These are phyloP conservation scores for Malaclemys terrapin DNA, from an alignment of 2,113 vertebrate species.

Conservation along the genomic window DNA sequence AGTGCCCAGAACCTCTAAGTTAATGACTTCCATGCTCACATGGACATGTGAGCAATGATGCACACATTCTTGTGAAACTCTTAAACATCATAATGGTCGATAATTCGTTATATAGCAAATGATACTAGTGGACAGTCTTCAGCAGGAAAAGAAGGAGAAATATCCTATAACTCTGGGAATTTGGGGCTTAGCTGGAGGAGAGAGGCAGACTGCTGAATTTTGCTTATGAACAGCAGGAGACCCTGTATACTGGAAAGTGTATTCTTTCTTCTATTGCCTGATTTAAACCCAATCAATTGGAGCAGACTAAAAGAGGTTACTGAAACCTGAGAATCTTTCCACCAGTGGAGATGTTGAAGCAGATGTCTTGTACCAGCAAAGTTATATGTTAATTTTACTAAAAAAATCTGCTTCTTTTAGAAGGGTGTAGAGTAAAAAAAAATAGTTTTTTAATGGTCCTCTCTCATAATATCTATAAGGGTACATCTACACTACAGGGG, in stretches of 20 bases:
- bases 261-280: background rate
- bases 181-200: background rate
- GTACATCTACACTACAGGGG: background rate
- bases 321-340: background rate
- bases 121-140: background rate
- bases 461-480: background rate
- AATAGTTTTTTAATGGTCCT: background rate
- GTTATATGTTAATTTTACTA: background rate
- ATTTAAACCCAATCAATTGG: background rate
- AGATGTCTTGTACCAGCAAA: background rate
- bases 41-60: background rate
- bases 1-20: slow-evolving; percentile 17
- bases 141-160: background rate
- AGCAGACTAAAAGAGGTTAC: background rate
- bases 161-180: background rate
- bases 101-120: background rate
- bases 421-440: rapidly evolving
- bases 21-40: slow-evolving; percentile 19
- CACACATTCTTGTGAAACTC: background rate
- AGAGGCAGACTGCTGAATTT: background rate
- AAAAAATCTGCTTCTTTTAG: background rate
- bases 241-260: background rate
- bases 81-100: background rate
- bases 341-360: background rate
- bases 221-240: background rate